Conservation (phyloP, 2,888 invertebrate species). For the Xestia xanthographa region DNA sequence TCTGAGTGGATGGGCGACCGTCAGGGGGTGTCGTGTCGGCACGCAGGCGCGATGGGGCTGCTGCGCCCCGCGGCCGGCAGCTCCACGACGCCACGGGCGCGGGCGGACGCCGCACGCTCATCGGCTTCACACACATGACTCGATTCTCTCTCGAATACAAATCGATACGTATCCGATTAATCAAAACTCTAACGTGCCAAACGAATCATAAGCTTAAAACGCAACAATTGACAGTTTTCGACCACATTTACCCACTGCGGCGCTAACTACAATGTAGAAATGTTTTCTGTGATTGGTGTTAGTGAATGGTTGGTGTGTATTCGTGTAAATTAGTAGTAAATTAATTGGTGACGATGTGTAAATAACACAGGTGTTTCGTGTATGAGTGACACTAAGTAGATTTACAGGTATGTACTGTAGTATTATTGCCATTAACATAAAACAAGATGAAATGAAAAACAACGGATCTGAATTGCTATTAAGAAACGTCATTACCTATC, state of each 20-base stretch:
- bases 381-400: slow-evolving; percentile 58
- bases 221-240: slow-evolving; percentile 56
- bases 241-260: slow-evolving; percentile 46
- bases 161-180: slow-evolving; percentile 84
- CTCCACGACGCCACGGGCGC: slow-evolving; percentile 79
- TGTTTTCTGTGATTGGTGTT: slow-evolving; percentile 73
- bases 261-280: slow-evolving; percentile 62
- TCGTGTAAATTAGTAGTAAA: slow-evolving; percentile 63
- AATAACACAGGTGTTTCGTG: slow-evolving; percentile 62
- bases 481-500: slow-evolving; percentile 1
- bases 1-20: slow-evolving; percentile 73
- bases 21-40: slow-evolving; percentile 76
- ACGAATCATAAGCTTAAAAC: slow-evolving; percentile 71
- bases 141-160: slow-evolving; percentile 75
- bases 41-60: slow-evolving; percentile 84
- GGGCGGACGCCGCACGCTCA: slow-evolving; percentile 78
- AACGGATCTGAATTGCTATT: slow-evolving; percentile 24
- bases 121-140: slow-evolving; percentile 66
- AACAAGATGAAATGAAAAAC: neutral
- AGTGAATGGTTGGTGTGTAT: slow-evolving; percentile 75
- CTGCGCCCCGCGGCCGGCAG: slow-evolving; percentile 81
- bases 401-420: slow-evolving; percentile 67
- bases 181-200: slow-evolving; percentile 71
- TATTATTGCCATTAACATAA: slow-evolving; percentile 9
- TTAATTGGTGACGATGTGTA: slow-evolving; percentile 69